phyloP scores from a whole-genome alignment of 2,888 invertebrate species.

The Magallana nippona region DNA sequence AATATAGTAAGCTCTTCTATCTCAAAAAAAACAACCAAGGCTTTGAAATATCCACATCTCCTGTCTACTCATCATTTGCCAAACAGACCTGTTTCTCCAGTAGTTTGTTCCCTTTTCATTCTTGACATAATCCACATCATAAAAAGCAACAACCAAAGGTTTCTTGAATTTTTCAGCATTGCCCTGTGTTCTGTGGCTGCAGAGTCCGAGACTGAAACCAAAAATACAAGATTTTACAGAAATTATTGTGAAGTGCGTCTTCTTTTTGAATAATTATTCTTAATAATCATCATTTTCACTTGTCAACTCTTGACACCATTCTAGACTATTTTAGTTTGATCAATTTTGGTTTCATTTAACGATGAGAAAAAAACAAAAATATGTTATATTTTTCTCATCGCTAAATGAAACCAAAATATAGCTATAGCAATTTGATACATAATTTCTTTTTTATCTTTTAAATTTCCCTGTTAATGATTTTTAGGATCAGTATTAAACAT shows the following conservation, averaged over 20 bases:
- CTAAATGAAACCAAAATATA: too few species aligned
- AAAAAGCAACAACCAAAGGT: conserved; percentile 95
- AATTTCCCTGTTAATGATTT: too few species aligned
- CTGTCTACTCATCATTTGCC: not conserved
- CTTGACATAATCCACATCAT: conserved; percentile 95
- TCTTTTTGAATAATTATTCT: too few species aligned
- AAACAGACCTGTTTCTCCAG: conserved; percentile 85
- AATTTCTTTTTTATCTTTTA: too few species aligned
- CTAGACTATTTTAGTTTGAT: too few species aligned
- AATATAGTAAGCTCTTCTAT: not conserved
- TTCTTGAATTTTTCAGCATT: conserved; percentile 91
- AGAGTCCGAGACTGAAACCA: conserved; percentile 90
- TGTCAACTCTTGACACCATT: too few species aligned
- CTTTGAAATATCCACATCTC: not conserved
- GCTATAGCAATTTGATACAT: too few species aligned
- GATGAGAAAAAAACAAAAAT: too few species aligned
- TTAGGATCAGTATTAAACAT: too few species aligned
- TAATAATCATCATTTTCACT: not conserved
- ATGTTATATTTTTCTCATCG: too few species aligned
- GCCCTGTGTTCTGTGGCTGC: conserved; percentile 92
- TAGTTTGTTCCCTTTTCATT: conserved; percentile 98
- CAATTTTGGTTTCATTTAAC: too few species aligned
- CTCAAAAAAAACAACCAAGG: not conserved
- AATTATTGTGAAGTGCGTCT: not conserved
- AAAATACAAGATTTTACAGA: not conserved